A percentile compares a stretch with the other conserved stretches of the same genome.
Evolutionary conservation across 2,113 vertebrate species (phyloP).

Genomic region (Orcinus orca): DNA sequence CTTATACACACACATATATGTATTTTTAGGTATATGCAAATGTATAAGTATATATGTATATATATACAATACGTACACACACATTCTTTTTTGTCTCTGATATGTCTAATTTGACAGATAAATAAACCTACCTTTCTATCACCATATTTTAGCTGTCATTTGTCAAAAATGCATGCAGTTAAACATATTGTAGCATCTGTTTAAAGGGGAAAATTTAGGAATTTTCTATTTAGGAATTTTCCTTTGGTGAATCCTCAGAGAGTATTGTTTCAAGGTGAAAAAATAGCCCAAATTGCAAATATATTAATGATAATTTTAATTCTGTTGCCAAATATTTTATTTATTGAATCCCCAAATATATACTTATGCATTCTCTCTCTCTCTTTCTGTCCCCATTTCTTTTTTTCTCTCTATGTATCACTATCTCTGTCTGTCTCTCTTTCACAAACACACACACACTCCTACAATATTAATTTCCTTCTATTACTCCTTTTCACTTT

Average conservation of each 20-base stretch:
- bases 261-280: slow-evolving; percentile 53
- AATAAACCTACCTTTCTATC: slow-evolving; percentile 49
- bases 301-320: slow-evolving; percentile 62
- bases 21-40: background rate
- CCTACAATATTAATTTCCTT: background rate
- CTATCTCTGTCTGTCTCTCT: background rate
- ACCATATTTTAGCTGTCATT: slow-evolving; percentile 29
- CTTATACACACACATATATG: background rate
- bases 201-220: slow-evolving; percentile 45
- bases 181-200: slow-evolving; percentile 48
- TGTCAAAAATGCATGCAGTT: slow-evolving; percentile 63
- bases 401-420: background rate
- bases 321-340: background rate
- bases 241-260: slow-evolving; percentile 48
- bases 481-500: background rate
- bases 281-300: slow-evolving; percentile 40
- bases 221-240: slow-evolving; percentile 59
- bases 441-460: background rate
- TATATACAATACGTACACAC: background rate
- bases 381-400: background rate
- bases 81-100: background rate
- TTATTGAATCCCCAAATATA: slow-evolving; percentile 39
- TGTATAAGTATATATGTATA: background rate
- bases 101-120: slow-evolving; percentile 1
- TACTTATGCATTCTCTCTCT: background rate